Evolutionary conservation across 2,888 invertebrate genomes (phyloP).

Genomic region (Mimumesa dahlbomi): DNA sequence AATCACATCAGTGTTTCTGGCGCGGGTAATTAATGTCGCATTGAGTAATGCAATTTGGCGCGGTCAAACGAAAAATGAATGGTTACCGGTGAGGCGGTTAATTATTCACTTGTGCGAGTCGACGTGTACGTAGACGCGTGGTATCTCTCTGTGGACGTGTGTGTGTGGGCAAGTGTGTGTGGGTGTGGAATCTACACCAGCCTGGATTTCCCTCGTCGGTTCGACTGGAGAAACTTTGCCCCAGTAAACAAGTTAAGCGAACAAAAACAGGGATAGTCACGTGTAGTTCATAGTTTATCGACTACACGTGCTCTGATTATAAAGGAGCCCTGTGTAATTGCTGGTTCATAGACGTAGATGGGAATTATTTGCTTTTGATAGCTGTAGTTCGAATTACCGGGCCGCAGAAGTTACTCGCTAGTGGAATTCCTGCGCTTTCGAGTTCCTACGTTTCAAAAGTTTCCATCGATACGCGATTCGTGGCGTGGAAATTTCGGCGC

Average conservation of each 20-base stretch:
- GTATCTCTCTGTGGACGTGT: background rate
- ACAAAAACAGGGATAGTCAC: conserved; percentile 21
- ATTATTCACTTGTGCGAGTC: background rate
- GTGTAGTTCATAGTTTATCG: conserved; percentile 18
- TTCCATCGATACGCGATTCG: too few relatives aligned
- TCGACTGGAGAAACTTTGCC: conserved; percentile 21
- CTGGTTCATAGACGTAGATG: background rate
- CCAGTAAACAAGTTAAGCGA: conserved; percentile 17
- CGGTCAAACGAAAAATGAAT: conserved; percentile 25
- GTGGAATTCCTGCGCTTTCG: too few relatives aligned
- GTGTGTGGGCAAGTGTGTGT: background rate
- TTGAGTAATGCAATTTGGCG: conserved; percentile 27
- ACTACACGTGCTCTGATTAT: conserved; percentile 6
- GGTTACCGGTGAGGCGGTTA: background rate
- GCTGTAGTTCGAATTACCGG: too few relatives aligned
- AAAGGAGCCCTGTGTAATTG: background rate
- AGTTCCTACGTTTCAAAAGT: too few relatives aligned
- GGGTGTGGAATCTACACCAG: background rate
- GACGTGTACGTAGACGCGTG: background rate
- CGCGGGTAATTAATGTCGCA: conserved; percentile 39
- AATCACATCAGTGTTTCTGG: conserved; percentile 28
- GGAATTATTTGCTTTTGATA: background rate
- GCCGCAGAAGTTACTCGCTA: too few relatives aligned
- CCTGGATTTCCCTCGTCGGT: background rate
- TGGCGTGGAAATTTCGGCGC: too few relatives aligned